Evolutionary conservation across 1,140 invertebrate genomes (phyloP).

Genomic region (Lordiphosa clarofinis): DNA sequence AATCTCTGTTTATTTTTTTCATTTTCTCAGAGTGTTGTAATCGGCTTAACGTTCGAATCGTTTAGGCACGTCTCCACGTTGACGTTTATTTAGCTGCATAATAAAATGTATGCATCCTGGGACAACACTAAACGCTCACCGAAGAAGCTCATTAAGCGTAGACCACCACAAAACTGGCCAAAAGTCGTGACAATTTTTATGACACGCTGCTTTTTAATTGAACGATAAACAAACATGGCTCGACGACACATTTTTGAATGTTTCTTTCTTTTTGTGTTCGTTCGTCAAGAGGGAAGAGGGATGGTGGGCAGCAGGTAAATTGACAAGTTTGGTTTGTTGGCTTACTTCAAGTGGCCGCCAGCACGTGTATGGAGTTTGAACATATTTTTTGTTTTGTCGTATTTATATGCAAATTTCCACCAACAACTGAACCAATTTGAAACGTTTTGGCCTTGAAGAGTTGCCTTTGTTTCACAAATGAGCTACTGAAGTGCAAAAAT

Average conservation of each 20-base stretch:
- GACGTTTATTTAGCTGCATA: slow-evolving; percentile 46
- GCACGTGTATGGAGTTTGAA: slow-evolving; percentile 45
- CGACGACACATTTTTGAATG: slow-evolving; percentile 41
- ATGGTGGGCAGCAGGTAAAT: neutral
- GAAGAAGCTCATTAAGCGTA: slow-evolving; percentile 21
- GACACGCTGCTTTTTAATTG: slow-evolving; percentile 44
- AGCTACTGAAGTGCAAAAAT: slow-evolving; percentile 28
- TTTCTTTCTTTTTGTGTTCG: slow-evolving; percentile 1
- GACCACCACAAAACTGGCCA: neutral
- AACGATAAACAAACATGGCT: slow-evolving; percentile 45
- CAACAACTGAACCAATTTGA: slow-evolving; percentile 52
- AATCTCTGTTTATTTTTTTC: slow-evolving; percentile 1
- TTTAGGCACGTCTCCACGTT: slow-evolving; percentile 45
- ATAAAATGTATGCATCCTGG: slow-evolving; percentile 12
- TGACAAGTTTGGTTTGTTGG: slow-evolving; percentile 14
- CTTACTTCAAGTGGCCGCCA: slow-evolving; percentile 22
- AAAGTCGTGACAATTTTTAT: slow-evolving; percentile 52
- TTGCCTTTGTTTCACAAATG: slow-evolving; percentile 27
- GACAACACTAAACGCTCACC: neutral
- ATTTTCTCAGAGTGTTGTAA: slow-evolving; percentile 39
- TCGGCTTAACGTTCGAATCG: slow-evolving; percentile 10
- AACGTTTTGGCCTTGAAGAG: slow-evolving; percentile 67
- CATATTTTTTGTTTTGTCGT: slow-evolving; percentile 14
- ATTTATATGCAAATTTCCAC: slow-evolving; percentile 57
- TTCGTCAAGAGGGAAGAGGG: neutral